Conservation (phyloP, 2,888 invertebrate species). For the Agriopis aurantiaria region DNA sequence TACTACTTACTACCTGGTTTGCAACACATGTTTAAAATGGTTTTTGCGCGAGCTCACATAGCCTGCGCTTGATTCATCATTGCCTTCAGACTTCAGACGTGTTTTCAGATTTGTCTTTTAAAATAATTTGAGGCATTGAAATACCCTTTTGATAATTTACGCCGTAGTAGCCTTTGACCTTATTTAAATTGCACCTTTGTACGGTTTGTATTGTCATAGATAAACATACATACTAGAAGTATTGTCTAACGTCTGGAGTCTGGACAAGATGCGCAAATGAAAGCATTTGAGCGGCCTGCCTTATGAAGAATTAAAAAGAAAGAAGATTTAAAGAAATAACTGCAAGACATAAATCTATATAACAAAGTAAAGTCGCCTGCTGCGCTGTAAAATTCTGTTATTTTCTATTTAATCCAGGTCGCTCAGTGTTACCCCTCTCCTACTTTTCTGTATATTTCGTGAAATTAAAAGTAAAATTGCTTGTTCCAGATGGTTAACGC, state of each 20-base stretch:
- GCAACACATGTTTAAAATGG: too few species aligned
- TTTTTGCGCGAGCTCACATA: background rate
- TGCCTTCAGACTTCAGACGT: too few species aligned
- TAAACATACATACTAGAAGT: too few species aligned
- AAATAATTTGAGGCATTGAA: too few species aligned
- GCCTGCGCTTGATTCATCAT: too few species aligned
- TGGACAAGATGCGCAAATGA: too few species aligned
- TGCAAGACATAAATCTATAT: conserved; percentile 13
- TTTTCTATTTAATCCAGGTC: conserved; percentile 59
- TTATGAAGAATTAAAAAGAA: conserved; percentile 7
- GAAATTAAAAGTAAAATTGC: conserved; percentile 78
- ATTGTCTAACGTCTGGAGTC: too few species aligned
- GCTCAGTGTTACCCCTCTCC: conserved; percentile 75
- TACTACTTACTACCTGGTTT: too few species aligned
- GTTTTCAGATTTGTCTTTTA: too few species aligned
- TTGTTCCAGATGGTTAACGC: conserved; percentile 85
- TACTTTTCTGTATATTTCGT: conserved; percentile 56
- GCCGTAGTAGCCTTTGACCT: background rate
- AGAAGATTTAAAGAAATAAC: conserved; percentile 13
- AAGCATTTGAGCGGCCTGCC: conserved; percentile 22
- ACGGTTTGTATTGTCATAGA: too few species aligned
- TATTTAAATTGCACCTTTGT: background rate
- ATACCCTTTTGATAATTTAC: background rate
- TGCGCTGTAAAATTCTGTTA: background rate
- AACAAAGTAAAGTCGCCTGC: background rate